Conservation (phyloP, 2,888 invertebrate genomes). For the Atherix ibis region DNA sequence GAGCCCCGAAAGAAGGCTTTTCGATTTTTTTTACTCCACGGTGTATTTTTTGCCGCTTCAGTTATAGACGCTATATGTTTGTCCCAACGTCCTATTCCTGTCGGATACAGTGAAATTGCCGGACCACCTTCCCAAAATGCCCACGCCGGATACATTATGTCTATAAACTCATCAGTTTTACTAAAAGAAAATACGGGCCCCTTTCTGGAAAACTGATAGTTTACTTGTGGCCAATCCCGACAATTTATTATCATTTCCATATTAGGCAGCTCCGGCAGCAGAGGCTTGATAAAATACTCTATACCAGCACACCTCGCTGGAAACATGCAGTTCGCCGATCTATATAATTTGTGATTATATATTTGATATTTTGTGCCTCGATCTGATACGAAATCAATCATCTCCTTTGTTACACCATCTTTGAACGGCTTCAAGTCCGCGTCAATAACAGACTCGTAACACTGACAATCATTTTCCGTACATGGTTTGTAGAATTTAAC, state of each 20-base stretch:
- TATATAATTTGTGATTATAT: constrained; percentile 59
- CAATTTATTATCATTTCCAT: constrained; percentile 80
- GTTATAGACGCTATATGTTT: constrained; percentile 56
- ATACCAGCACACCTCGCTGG: constrained; percentile 82
- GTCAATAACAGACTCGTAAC: constrained; percentile 45
- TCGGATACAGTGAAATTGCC: constrained; percentile 83
- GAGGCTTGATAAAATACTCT: constrained; percentile 65
- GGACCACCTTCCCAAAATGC: constrained; percentile 98
- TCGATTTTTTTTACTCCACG: constrained; percentile 60
- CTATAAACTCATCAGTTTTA: constrained; percentile 65
- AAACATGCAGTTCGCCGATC: constrained; percentile 77
- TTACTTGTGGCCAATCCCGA: constrained; percentile 84
- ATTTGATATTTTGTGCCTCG: constrained; percentile 73
- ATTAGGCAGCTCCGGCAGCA: constrained; percentile 56
- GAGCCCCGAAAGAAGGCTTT: constrained; percentile 86
- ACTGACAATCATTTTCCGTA: constrained; percentile 39
- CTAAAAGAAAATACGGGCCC: constrained; percentile 93
- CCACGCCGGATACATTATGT: constrained; percentile 95
- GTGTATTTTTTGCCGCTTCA: constrained; percentile 40
- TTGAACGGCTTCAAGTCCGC: constrained; percentile 52
- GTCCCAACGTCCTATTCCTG: constrained; percentile 90
- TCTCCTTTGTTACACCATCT: constrained; percentile 51
- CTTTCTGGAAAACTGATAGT: constrained; percentile 40
- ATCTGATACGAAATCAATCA: constrained; percentile 35
- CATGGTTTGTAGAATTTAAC: constrained; percentile 34